Base-by-base conservation (phyloP, 2,888 invertebrate species). In the Habrosyne pyritoides region DNA sequence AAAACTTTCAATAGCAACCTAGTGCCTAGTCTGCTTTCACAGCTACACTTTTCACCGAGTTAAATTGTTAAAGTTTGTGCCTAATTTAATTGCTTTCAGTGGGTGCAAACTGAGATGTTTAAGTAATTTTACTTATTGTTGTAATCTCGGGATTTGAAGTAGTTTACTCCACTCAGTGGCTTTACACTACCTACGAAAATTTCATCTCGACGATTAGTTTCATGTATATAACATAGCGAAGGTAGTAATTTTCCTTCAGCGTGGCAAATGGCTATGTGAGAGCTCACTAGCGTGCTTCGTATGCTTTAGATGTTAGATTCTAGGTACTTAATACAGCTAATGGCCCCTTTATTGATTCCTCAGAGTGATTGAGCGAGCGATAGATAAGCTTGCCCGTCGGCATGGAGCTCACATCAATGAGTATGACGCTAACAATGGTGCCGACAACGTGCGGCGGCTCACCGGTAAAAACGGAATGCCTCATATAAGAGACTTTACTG, bases 401-500 rank as follows among this genome's bases (percentile, higher is more conserved):
- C 99, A 99, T 81, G 94, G 95, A 10, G 95, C 96, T 50, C 99
- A 99, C 87, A 99, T 99, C 81, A 95, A 96, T 75, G 98, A 97
- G 64, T 99, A 99, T 81, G 99, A 99, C 86, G 99, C 98, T 0
- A 95, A 97, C 64, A 96, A 97, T 78, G 99, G 99, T 30, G 95
- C 96, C 66, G 99, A 99, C 93, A 99, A 99, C 88, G 97, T 95
- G 66, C 94, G 97, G 55, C 96, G 99, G 54, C 94, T 99, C 54
- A 99, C 97, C 18, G 99, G 99, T 54, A 95, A 94, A 72, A 97
- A 97, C 84, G 99, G 99, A 83, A 98, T 99, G 54, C 98, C 98
- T 46, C 96, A 96, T 60, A 98, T 99, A 71, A 95, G 97, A 79
- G 98, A 99, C 82, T 99, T 99, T 85, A 98, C 98, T 69, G 96